A percentile compares a stretch with the other conserved stretches of the same genome.
These are phyloP conservation scores for Rhombomys opimus DNA, from an alignment of 2,113 vertebrate species.

Conservation along the genomic window DNA sequence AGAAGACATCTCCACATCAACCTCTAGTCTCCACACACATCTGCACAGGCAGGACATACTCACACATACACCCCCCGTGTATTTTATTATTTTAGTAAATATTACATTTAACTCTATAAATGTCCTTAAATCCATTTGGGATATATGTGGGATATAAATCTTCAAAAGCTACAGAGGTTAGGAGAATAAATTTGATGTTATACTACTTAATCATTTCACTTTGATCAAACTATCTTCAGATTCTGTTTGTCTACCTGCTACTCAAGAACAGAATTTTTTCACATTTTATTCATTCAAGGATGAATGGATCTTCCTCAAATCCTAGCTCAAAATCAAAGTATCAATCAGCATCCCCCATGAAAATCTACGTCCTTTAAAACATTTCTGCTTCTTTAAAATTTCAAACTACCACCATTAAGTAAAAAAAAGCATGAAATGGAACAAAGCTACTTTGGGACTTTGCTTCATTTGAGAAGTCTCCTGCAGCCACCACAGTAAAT, in stretches of 20 bases:
- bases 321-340: constrained; percentile 55
- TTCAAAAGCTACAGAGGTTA: constrained; percentile 24
- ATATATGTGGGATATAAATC: constrained; percentile 4
- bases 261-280: constrained; percentile 14
- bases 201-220: constrained; percentile 20
- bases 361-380: constrained; percentile 61
- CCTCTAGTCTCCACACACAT: not conserved
- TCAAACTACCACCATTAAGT: constrained; percentile 47
- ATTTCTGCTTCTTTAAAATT: constrained; percentile 39
- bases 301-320: constrained; percentile 28
- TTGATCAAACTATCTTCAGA: constrained; percentile 37
- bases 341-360: constrained; percentile 1
- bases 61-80: not conserved
- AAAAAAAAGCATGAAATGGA: constrained; percentile 42
- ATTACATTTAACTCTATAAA: constrained; percentile 36
- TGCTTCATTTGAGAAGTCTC: not conserved
- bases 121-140: not conserved
- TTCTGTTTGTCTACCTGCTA: not conserved
- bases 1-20: not conserved
- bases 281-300: constrained; percentile 11
- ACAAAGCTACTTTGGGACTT: not conserved
- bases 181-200: not conserved
- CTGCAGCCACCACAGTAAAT: not conserved
- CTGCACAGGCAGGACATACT: not conserved
- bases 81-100: constrained; percentile 20